Base-by-base conservation (phyloP, 2,797 vertebrate genomes). In the Geotria australis region DNA sequence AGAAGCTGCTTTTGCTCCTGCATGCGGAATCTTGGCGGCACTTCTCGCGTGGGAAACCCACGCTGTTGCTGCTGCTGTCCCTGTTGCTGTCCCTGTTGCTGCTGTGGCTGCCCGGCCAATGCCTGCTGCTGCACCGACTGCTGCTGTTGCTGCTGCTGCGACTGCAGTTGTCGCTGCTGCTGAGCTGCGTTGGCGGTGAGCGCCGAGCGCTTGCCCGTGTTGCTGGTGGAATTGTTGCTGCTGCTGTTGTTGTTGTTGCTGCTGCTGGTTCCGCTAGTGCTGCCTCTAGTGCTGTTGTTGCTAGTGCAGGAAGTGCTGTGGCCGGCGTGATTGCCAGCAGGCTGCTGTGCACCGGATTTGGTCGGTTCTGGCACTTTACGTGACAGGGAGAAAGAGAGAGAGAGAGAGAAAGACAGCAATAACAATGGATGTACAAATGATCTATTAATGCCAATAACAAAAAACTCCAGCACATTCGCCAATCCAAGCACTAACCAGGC, bases 191-290 rank as follows among this genome's bases (percentile, higher is more conserved):
- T 38, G 24, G 24, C 24, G 24, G 24, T 24, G 24, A 38, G 24
- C 24, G 24, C 24, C 24, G 24, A 38, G 24, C 24, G 24, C 38
- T 38, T 38, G 24, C 24, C 24, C 24, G 24, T 38, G 24, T 38
- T 38, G 24, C 24, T 38, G 24, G 24, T 38, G 24, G 24, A 38
- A 38, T 38, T 38, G 24, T 38, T 38, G 24, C 38, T 38, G 24
- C 38, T 38, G 75, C 86, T 83, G 79, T 85, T 85, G 91, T 91
- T 70, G 84, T 85, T 85, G 75, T 76, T 66, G 76, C 76, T 79
- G 75, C 76, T 75, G 79, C 79, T 74, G 70, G 69, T 73, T 74
- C 73, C 62, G 66, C 77, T 77, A 78, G 75, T 70, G 71, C 77
- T 75, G 71, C 12, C 49, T n/a, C 12, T 53, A n/a, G 49, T 53